phyloP scores from a whole-genome alignment of 2,888 invertebrate species.

The Micoletzkya japonica region DNA sequence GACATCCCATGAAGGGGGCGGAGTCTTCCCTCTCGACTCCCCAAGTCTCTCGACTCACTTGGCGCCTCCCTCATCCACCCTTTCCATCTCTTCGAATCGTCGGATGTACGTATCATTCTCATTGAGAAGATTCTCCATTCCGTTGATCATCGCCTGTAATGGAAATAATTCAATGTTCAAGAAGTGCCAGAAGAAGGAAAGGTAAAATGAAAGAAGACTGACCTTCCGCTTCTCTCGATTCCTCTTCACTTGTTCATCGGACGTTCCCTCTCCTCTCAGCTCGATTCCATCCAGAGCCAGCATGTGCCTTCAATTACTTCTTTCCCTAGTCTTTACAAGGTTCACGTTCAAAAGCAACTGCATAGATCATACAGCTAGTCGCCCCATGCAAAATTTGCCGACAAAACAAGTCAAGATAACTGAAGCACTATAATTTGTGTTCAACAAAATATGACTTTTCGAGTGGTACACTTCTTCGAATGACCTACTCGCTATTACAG shows the following conservation, averaged over 20 bases:
- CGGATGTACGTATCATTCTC: slow-evolving; percentile 50
- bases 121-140: slow-evolving; percentile 54
- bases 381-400: no score
- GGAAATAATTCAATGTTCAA: not conserved
- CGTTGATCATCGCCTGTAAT: slow-evolving; percentile 42
- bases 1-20: no score
- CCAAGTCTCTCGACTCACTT: no score
- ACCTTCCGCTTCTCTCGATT: slow-evolving; percentile 28
- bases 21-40: no score
- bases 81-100: slow-evolving; percentile 39
- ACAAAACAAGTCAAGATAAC: no score
- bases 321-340: not conserved
- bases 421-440: no score
- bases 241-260: slow-evolving; percentile 40
- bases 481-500: not conserved
- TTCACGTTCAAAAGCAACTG: no score
- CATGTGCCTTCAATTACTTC: slow-evolving; percentile 47
- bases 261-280: slow-evolving; percentile 44
- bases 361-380: no score
- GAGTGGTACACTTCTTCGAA: no score
- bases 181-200: no score
- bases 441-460: no score
- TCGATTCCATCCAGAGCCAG: slow-evolving; percentile 54
- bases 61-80: slow-evolving; percentile 17
- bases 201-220: no score